Evolutionary conservation across 2,797 vertebrate species (phyloP).

Genomic region (Hoplostethus mediterraneus): DNA sequence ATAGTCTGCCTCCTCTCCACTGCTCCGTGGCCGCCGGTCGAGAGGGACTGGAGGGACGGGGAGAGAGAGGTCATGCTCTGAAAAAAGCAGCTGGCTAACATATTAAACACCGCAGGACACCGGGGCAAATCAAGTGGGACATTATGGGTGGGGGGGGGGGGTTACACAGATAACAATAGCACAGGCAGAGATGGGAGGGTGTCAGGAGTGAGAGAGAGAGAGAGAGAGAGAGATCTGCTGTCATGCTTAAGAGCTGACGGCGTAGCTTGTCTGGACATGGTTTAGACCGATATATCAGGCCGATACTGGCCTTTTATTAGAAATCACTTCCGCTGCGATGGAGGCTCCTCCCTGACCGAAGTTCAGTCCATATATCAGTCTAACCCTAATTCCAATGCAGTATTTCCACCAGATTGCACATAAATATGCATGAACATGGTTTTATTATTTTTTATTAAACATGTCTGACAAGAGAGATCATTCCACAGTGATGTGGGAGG

Average conservation of each 20-base stretch:
- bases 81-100: neutral
- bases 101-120: conserved; percentile 20
- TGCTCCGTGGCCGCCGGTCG: neutral
- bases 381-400: no score
- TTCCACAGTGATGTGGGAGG: no score
- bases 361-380: no score
- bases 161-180: neutral
- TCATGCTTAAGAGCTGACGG: neutral
- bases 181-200: neutral
- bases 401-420: no score
- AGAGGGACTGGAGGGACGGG: neutral
- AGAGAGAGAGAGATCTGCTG: neutral
- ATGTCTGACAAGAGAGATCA: no score
- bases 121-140: neutral
- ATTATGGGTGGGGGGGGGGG: neutral
- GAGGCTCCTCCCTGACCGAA: no score
- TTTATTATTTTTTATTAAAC: no score
- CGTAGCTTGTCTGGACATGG: no score
- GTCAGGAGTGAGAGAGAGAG: neutral
- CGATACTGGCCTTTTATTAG: no score
- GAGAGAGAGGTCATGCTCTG: conserved; percentile 14
- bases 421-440: no score
- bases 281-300: no score
- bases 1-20: neutral
- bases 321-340: no score